Conservation (phyloP, 2,113 vertebrate species). For the Cyanoderma ruficeps region DNA sequence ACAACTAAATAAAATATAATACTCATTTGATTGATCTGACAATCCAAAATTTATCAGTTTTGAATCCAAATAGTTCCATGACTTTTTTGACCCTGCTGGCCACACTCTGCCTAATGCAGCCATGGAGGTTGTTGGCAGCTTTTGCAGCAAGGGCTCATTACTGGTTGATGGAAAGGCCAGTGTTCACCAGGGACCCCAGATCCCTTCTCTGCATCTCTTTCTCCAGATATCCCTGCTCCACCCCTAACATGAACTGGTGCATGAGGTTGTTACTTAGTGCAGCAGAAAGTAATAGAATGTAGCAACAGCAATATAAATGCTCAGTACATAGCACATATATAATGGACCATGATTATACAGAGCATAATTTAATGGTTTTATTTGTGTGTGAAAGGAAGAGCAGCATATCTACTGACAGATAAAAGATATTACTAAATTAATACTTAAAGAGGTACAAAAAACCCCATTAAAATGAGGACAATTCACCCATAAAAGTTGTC, state of each 20-base stretch:
- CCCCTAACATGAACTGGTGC: rapidly evolving
- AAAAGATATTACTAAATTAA: background rate
- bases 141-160: background rate
- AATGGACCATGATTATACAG: no score
- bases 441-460: background rate
- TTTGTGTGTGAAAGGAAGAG: background rate
- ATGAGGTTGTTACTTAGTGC: background rate
- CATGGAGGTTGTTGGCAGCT: rapidly evolving
- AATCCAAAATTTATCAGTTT: background rate
- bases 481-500: background rate
- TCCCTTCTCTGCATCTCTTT: background rate
- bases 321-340: background rate
- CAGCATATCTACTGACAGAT: background rate
- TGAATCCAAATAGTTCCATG: background rate
- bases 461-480: background rate
- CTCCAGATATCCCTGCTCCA: background rate
- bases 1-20: background rate
- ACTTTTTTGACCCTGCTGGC: background rate
- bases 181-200: background rate
- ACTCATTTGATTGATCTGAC: background rate
- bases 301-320: background rate
- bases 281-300: background rate
- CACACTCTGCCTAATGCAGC: background rate
- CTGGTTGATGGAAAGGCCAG: background rate
- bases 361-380: background rate